A percentile compares a stretch with the other conserved stretches of the same genome.
Conservation (phyloP, 2,888 invertebrate species). For the Noctuana brunneofusca region DNA sequence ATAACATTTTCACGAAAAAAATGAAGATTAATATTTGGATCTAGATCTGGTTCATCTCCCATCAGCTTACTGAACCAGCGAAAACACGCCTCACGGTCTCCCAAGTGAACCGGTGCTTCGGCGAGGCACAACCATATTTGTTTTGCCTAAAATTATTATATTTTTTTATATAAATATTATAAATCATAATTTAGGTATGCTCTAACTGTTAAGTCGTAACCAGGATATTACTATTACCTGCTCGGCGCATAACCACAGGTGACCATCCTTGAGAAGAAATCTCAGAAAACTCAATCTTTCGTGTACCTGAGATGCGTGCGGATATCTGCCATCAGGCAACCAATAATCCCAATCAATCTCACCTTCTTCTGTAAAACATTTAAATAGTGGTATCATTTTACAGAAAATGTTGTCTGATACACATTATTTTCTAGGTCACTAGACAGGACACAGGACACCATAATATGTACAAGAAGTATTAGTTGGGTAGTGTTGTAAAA, state of each 20-base stretch:
- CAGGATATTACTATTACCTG: constrained; percentile 78
- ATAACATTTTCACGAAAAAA: constrained; percentile 98
- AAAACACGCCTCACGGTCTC: constrained; percentile 98
- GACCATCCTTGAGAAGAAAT: constrained; percentile 96
- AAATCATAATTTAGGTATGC: not conserved
- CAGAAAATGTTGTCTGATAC: no score
- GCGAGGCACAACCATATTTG: constrained; percentile 98
- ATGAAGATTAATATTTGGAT: constrained; percentile 96
- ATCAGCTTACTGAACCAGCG: constrained; percentile 98
- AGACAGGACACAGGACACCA: no score
- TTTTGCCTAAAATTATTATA: constrained; percentile 84
- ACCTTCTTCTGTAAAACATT: constrained; percentile 83
- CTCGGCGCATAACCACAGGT: constrained; percentile 97
- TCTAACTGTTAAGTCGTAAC: not conserved
- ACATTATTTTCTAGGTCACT: no score
- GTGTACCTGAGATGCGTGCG: constrained; percentile 95
- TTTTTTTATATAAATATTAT: not conserved
- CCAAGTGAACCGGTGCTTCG: constrained; percentile 94
- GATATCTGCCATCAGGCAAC: constrained; percentile 94
- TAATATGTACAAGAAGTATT: not conserved
- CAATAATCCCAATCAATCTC: constrained; percentile 90
- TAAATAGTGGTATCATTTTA: no score
- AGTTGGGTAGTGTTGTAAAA: no score
- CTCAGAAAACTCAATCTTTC: constrained; percentile 96
- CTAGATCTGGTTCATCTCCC: constrained; percentile 98